Evolutionary conservation across 2,113 vertebrate genomes (phyloP).

Genomic region (Catagonus wagneri): DNA sequence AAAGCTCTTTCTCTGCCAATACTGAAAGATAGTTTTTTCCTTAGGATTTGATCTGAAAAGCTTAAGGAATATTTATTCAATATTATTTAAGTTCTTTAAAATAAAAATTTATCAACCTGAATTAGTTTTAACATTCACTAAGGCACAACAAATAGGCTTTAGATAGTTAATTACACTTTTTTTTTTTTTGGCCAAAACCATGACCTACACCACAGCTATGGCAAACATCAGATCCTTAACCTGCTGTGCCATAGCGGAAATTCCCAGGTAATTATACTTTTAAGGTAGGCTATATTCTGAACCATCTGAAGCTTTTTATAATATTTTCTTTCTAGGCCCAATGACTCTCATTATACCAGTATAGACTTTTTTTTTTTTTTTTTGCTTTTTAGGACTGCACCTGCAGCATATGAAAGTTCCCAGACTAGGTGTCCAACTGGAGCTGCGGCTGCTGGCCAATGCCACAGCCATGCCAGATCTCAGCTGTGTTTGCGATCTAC

Average conservation of each 20-base stretch:
- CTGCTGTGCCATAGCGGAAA: too few relatives aligned
- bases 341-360: neutral
- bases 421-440: too few relatives aligned
- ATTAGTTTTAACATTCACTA: slow-evolving; percentile 52
- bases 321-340: neutral
- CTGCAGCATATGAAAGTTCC: too few relatives aligned
- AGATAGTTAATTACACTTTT: neutral
- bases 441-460: too few relatives aligned
- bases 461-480: too few relatives aligned
- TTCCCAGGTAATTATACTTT: neutral
- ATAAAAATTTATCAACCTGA: slow-evolving; percentile 31
- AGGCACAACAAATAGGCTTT: neutral
- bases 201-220: too few relatives aligned
- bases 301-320: neutral
- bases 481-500: too few relatives aligned
- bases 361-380: neutral
- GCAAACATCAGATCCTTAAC: too few relatives aligned
- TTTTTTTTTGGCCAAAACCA: too few relatives aligned
- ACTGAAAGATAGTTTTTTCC: neutral
- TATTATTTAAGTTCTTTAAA: slow-evolving; percentile 41
- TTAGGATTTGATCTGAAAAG: neutral
- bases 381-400: too few relatives aligned
- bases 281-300: neutral
- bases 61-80: slow-evolving; percentile 19
- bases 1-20: neutral